These are phyloP conservation scores for Menura novaehollandiae DNA, from an alignment of 2,113 vertebrate genomes.

Conservation along the genomic window DNA sequence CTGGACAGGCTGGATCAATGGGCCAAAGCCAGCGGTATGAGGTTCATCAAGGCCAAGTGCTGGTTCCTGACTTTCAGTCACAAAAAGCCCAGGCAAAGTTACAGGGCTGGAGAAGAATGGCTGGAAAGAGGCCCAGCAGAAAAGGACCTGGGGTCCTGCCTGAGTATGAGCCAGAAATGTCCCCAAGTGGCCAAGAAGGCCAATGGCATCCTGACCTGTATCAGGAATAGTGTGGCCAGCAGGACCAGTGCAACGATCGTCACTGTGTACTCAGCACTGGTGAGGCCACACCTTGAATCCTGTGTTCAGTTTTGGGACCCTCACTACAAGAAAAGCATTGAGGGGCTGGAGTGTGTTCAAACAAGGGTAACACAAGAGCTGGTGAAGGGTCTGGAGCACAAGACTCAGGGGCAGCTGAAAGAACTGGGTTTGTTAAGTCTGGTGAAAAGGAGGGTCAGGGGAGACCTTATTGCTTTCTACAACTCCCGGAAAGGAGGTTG, in stretches of 20 bases:
- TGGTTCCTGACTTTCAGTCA: not conserved
- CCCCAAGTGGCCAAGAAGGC: not conserved
- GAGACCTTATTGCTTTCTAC: not conserved
- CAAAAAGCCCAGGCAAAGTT: not conserved
- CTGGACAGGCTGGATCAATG: not conserved
- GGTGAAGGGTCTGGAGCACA: not conserved
- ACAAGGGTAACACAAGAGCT: not conserved
- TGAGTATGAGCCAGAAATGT: not conserved
- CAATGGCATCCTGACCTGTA: not conserved
- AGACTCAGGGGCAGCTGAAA: not conserved
- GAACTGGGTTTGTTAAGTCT: not conserved
- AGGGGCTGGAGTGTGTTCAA: not conserved
- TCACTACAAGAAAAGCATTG: not conserved
- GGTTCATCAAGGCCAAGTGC: not conserved
- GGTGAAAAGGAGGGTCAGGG: not conserved
- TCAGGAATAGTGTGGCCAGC: not conserved
- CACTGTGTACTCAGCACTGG: fast-evolving
- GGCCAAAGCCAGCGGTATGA: not conserved
- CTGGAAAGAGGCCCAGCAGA: fast-evolving
- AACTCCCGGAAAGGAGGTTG: not conserved
- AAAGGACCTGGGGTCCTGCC: not conserved
- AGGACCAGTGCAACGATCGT: fast-evolving
- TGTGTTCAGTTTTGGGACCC: fast-evolving
- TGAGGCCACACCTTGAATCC: not conserved
- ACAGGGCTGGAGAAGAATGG: not conserved